A percentile compares a stretch with the other conserved stretches of the same genome.
These are phyloP conservation scores for Cotesia glomerata DNA, from an alignment of 1,140 invertebrate genomes.

Conservation along the genomic window DNA sequence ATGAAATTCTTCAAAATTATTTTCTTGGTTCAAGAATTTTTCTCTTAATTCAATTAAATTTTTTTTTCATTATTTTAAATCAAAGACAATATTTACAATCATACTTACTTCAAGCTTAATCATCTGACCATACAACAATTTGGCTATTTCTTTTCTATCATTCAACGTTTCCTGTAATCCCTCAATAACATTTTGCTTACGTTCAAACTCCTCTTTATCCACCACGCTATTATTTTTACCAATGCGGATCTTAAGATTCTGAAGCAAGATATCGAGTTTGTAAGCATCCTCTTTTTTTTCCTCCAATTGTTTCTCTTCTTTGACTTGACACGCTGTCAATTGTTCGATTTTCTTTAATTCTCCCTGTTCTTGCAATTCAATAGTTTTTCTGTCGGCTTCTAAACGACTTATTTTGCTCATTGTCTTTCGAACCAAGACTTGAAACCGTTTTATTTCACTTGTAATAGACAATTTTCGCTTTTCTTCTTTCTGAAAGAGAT, in stretches of 20 bases:
- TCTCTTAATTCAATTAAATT: too few relatives aligned
- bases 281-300: constrained; percentile 55
- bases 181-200: constrained; percentile 54
- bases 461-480: constrained; percentile 43
- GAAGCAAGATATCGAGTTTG: constrained; percentile 50
- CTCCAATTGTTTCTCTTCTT: constrained; percentile 49
- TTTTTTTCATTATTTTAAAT: too few relatives aligned
- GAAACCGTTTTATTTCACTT: constrained; percentile 44
- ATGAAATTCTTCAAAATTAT: too few relatives aligned
- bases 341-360: constrained; percentile 48
- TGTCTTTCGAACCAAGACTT: constrained; percentile 40
- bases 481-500: constrained; percentile 49
- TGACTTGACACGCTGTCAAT: constrained; percentile 25
- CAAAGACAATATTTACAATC: too few relatives aligned
- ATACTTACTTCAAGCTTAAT: constrained; percentile 61
- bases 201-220: constrained; percentile 49
- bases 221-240: constrained; percentile 44
- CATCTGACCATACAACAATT: constrained; percentile 63
- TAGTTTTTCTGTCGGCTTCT: constrained; percentile 45
- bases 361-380: constrained; percentile 38
- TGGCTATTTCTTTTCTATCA: constrained; percentile 55
- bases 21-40: too few relatives aligned
- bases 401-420: constrained; percentile 40
- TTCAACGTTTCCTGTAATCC: constrained; percentile 56
- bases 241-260: constrained; percentile 50